These are phyloP conservation scores for Kryphioiulus occultus DNA, from an alignment of 2,888 invertebrate genomes.

Conservation along the genomic window DNA sequence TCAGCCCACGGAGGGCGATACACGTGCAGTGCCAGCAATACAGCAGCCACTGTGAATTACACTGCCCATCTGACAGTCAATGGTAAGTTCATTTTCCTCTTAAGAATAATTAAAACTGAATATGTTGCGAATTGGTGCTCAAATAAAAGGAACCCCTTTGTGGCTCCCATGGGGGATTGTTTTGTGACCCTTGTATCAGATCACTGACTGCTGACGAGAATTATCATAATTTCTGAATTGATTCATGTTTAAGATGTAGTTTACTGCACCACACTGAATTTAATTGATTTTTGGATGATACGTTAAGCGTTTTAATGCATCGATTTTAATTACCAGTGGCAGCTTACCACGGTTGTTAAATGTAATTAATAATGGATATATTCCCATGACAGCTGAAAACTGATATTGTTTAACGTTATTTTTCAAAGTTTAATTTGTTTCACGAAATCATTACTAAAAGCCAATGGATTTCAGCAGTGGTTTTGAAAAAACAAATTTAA, in stretches of 20 bases:
- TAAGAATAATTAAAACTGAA: too few relatives aligned
- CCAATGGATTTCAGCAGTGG: too few relatives aligned
- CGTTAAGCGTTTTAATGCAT: not conserved
- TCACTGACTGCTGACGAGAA: too few relatives aligned
- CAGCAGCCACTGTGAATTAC: constrained; percentile 80
- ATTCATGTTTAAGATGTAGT: too few relatives aligned
- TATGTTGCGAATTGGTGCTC: too few relatives aligned
- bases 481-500: too few relatives aligned
- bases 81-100: constrained; percentile 68
- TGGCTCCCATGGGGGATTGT: too few relatives aligned
- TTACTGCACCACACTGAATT: not conserved
- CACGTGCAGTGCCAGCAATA: constrained; percentile 88
- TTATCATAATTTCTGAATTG: not conserved
- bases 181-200: too few relatives aligned
- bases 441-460: too few relatives aligned
- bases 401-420: not conserved
- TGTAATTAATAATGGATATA: not conserved
- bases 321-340: not conserved
- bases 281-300: not conserved
- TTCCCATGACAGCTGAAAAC: not conserved
- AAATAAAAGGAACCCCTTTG: too few relatives aligned
- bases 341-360: not conserved
- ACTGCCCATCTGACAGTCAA: constrained; percentile 83
- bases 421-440: too few relatives aligned
- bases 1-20: constrained; percentile 56